Evolutionary conservation across 1,140 invertebrate species (phyloP).

Genomic region (Brachionus koreanus): DNA sequence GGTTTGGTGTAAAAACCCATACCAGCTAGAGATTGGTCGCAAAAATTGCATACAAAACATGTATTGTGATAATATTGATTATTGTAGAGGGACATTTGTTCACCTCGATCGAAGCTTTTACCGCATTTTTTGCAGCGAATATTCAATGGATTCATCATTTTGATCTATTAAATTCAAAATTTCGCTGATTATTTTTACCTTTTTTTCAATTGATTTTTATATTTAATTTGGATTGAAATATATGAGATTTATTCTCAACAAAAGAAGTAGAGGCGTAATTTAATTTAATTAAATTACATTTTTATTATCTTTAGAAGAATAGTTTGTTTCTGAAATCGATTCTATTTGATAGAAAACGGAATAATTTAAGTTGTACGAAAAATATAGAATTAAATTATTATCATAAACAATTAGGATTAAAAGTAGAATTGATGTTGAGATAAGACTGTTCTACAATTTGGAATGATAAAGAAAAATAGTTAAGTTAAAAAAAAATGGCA

Average conservation of each 20-base stretch:
- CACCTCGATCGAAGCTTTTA: slow-evolving; percentile 39
- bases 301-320: not conserved
- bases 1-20: slow-evolving; percentile 26
- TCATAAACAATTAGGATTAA: not conserved
- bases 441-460: not conserved
- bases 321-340: not conserved
- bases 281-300: not conserved
- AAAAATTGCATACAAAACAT: slow-evolving; percentile 40
- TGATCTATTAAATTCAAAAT: not conserved
- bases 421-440: not conserved
- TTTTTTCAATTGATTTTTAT: not conserved
- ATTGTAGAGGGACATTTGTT: slow-evolving; percentile 43
- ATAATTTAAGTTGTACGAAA: not conserved
- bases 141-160: slow-evolving; percentile 45
- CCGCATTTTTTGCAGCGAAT: slow-evolving; percentile 36
- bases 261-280: not conserved
- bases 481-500: not conserved
- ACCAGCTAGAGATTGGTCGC: slow-evolving; percentile 32
- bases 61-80: slow-evolving; percentile 28
- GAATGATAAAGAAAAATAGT: not conserved
- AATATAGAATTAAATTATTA: not conserved
- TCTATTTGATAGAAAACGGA: not conserved
- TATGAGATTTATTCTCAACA: not conserved
- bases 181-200: not conserved
- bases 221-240: not conserved